Conservation (phyloP, 2,113 vertebrate species). For the Glaucomys volans region DNA sequence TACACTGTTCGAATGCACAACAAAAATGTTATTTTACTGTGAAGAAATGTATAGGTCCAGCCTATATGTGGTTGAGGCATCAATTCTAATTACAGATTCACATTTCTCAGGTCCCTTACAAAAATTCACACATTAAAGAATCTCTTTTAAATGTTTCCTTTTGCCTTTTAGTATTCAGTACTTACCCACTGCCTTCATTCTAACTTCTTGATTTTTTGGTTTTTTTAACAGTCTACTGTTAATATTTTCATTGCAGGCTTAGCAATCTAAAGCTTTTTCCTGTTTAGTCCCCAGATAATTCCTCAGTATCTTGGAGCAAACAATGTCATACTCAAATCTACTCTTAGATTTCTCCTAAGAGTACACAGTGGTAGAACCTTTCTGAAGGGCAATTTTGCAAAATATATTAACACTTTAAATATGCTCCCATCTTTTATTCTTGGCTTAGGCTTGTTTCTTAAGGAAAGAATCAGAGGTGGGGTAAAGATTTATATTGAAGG, state of each 20-base stretch:
- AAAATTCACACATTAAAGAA: background rate
- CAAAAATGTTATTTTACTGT: background rate
- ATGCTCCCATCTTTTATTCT: background rate
- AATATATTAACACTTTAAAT: background rate
- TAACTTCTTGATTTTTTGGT: background rate
- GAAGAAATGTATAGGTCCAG: background rate
- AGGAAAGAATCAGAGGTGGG: conserved; percentile 12
- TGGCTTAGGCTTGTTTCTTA: background rate
- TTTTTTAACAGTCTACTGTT: background rate
- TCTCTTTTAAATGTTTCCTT: background rate
- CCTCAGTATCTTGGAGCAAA: background rate
- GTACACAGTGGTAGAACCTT: background rate
- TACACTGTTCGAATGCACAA: background rate
- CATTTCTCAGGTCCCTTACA: background rate
- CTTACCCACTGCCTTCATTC: background rate
- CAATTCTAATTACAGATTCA: background rate
- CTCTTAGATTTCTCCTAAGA: background rate
- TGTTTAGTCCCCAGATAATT: background rate
- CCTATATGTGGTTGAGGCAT: background rate
- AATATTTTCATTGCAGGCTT: background rate
- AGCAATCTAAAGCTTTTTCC: background rate
- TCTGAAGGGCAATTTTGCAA: background rate
- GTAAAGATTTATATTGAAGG: background rate
- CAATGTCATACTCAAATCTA: background rate
- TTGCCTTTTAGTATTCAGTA: background rate